Evolutionary conservation across 2,797 vertebrate species (phyloP).

Genomic region (Manis crassicaudata): DNA sequence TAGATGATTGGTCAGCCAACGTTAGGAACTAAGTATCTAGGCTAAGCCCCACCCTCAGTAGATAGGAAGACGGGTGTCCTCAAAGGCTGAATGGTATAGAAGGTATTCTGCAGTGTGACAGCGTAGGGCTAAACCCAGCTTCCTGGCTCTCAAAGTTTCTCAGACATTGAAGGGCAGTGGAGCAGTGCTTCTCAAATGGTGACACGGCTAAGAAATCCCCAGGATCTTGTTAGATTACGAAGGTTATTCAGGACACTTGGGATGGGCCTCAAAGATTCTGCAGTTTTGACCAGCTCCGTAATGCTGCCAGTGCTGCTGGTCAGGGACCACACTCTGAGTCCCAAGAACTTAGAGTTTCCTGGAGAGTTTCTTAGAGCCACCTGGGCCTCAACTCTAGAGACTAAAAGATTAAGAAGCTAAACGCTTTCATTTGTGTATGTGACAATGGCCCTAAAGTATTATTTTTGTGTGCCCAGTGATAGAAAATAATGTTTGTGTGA

Average conservation of each 20-base stretch:
- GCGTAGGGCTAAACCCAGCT: not conserved
- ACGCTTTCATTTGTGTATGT: not conserved
- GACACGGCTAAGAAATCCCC: not conserved
- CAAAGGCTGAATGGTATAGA: not conserved
- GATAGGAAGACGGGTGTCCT: not conserved
- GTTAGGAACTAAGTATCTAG: not conserved
- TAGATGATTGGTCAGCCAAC: not conserved
- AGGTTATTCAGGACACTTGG: not conserved
- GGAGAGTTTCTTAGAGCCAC: not conserved
- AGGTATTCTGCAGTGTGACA: not conserved
- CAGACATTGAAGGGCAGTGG: not conserved
- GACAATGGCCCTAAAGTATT: not conserved
- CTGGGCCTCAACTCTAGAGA: not conserved
- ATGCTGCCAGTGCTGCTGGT: not conserved
- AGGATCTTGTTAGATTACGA: not conserved
- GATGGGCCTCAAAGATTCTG: not conserved
- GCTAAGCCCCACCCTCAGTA: not conserved
- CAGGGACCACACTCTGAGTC: accelerated
- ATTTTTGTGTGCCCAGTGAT: not conserved
- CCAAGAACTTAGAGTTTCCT: not conserved
- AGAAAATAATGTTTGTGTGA: not conserved
- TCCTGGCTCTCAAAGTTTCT: not conserved
- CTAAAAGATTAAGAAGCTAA: not conserved
- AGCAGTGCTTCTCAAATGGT: not conserved
- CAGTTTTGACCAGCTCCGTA: not conserved